A percentile compares a stretch with the other conserved stretches of the same genome.
phyloP scores from a whole-genome alignment of 2,888 invertebrate species.

The Pyralis farinalis region DNA sequence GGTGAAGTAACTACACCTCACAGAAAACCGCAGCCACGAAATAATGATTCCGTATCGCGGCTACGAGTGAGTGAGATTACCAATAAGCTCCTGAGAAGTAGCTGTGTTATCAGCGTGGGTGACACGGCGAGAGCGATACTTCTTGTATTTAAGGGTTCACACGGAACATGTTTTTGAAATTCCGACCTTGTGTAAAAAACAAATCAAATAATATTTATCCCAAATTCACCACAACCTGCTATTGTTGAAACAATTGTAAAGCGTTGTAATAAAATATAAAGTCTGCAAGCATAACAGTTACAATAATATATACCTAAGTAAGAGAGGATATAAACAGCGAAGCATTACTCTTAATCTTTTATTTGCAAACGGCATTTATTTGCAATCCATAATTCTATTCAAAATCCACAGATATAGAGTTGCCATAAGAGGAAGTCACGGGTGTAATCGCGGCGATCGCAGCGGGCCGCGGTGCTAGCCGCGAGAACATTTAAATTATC shows the following conservation, averaged over 20 bases:
- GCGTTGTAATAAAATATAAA: background rate
- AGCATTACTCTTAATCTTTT: constrained; percentile 23
- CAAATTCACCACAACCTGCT: background rate
- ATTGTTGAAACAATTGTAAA: background rate
- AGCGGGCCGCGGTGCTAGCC: constrained; percentile 46
- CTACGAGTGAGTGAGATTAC: too few species aligned
- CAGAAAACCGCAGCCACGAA: too few species aligned
- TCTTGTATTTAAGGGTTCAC: too few species aligned
- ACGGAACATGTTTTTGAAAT: too few species aligned
- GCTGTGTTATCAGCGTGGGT: too few species aligned
- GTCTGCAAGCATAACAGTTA: background rate
- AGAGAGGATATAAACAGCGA: constrained; percentile 8
- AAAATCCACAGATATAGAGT: constrained; percentile 59
- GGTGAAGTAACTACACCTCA: too few species aligned
- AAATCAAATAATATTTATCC: background rate
- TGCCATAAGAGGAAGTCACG: constrained; percentile 69
- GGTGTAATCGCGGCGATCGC: constrained; percentile 67
- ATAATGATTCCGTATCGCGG: too few species aligned
- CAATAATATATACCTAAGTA: background rate
- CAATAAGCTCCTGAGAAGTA: too few species aligned
- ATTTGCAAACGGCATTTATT: constrained; percentile 23
- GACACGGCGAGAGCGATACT: too few species aligned
- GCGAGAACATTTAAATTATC: constrained; percentile 79
- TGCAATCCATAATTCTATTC: constrained; percentile 69
- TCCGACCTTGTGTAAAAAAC: too few species aligned